These are phyloP conservation scores for Acrocephalus arundinaceus DNA, from an alignment of 2,113 vertebrate genomes.

Conservation along the genomic window DNA sequence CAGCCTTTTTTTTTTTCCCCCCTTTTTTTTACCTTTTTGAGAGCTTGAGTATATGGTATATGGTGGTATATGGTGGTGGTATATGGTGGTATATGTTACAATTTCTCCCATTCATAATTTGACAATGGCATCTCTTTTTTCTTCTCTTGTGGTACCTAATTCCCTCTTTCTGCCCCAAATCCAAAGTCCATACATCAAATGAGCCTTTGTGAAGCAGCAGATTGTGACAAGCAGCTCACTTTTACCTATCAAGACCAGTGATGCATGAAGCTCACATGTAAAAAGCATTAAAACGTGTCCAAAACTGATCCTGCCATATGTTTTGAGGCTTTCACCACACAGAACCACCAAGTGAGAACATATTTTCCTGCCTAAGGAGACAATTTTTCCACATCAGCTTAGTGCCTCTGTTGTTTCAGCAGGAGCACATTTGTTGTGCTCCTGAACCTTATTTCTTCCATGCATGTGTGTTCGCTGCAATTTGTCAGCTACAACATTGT, in stretches of 20 bases:
- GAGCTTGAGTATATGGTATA: neutral
- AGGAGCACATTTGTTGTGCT: neutral
- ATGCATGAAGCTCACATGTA: neutral
- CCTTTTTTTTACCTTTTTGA: neutral
- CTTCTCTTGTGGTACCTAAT: neutral
- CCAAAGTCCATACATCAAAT: neutral
- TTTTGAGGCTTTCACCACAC: constrained; percentile 26
- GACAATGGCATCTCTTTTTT: neutral
- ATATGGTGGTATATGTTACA: neutral
- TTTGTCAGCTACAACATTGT: neutral
- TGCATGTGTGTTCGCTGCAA: neutral
- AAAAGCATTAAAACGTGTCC: constrained; percentile 26
- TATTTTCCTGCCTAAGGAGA: neutral
- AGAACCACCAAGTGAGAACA: neutral
- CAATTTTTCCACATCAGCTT: neutral
- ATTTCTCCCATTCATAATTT: constrained; percentile 17
- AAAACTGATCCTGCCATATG: constrained; percentile 5
- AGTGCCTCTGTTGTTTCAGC: neutral
- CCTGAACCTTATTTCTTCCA: neutral
- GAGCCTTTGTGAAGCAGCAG: neutral
- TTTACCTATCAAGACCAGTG: neutral
- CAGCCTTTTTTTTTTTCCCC: neutral
- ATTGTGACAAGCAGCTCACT: neutral
- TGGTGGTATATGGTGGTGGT: neutral
- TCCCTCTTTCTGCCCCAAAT: neutral